These are phyloP conservation scores for Atta texana DNA, from an alignment of 1,140 invertebrate genomes.

Conservation along the genomic window DNA sequence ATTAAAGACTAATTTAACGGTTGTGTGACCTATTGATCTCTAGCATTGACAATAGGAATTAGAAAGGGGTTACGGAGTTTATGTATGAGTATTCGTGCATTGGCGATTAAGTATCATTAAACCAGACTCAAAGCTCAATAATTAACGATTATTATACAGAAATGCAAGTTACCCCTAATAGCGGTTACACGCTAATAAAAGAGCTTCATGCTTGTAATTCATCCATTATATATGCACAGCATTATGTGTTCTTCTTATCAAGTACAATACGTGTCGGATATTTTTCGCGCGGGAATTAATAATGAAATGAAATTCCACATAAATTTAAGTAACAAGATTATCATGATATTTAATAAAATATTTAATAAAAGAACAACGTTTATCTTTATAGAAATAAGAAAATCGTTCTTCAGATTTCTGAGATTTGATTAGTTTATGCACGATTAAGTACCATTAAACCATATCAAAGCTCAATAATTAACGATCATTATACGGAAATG, in stretches of 20 bases:
- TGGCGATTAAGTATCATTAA: slow-evolving; percentile 57
- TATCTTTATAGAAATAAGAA: too few species aligned
- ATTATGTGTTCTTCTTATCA: background rate
- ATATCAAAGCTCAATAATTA: slow-evolving; percentile 35
- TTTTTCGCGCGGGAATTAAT: background rate
- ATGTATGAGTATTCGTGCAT: slow-evolving; percentile 30
- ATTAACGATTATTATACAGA: slow-evolving; percentile 50
- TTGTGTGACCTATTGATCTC: slow-evolving; percentile 48
- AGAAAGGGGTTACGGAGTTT: slow-evolving; percentile 32
- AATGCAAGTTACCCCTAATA: background rate
- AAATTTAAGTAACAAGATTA: background rate
- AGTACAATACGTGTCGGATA: too few species aligned
- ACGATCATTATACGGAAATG: slow-evolving; percentile 26
- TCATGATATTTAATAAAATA: too few species aligned
- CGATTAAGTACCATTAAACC: slow-evolving; percentile 55
- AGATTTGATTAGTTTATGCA: slow-evolving; percentile 10
- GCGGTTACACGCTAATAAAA: slow-evolving; percentile 8
- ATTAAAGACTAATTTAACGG: slow-evolving; percentile 69
- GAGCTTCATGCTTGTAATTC: background rate
- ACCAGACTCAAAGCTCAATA: slow-evolving; percentile 6
- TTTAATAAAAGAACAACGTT: too few species aligned
- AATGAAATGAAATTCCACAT: background rate
- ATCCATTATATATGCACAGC: background rate
- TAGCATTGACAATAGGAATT: slow-evolving; percentile 64
- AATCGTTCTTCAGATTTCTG: too few species aligned